A percentile compares a stretch with the other conserved stretches of the same genome.
Evolutionary conservation across 2,888 invertebrate genomes (phyloP).

Genomic region (Apodemia hepburni): DNA sequence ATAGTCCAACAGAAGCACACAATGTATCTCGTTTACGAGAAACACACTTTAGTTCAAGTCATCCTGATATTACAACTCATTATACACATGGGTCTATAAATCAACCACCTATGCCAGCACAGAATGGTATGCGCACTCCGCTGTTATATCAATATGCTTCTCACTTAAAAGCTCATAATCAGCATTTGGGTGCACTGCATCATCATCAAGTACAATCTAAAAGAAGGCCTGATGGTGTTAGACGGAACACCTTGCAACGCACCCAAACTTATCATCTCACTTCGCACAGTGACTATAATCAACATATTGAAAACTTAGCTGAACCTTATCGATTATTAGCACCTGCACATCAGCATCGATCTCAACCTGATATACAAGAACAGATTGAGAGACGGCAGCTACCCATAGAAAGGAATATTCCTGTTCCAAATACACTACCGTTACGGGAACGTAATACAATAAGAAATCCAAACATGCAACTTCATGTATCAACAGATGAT

Average conservation of each 20-base stretch:
- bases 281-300: constrained; percentile 72
- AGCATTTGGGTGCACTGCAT: constrained; percentile 59
- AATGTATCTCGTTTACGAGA: constrained; percentile 65
- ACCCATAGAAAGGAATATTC: constrained; percentile 52
- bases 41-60: constrained; percentile 75
- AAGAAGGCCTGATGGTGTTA: constrained; percentile 54
- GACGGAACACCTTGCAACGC: constrained; percentile 67
- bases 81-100: constrained; percentile 53
- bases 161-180: constrained; percentile 69
- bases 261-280: constrained; percentile 76
- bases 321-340: constrained; percentile 55
- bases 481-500: constrained; percentile 71
- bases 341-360: constrained; percentile 59
- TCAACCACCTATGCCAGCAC: constrained; percentile 45
- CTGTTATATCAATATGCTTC: constrained; percentile 74
- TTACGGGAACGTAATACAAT: constrained; percentile 60
- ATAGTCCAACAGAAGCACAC: constrained; percentile 58
- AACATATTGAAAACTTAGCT: constrained; percentile 63
- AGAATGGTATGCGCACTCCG: constrained; percentile 59
- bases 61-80: constrained; percentile 70
- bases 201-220: constrained; percentile 61
- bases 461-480: constrained; percentile 60
- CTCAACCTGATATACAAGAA: constrained; percentile 69
- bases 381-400: constrained; percentile 48
- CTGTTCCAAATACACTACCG: constrained; percentile 65